phyloP scores from a whole-genome alignment of 2,797 vertebrate genomes.

The Cephalopachus bancanus region DNA sequence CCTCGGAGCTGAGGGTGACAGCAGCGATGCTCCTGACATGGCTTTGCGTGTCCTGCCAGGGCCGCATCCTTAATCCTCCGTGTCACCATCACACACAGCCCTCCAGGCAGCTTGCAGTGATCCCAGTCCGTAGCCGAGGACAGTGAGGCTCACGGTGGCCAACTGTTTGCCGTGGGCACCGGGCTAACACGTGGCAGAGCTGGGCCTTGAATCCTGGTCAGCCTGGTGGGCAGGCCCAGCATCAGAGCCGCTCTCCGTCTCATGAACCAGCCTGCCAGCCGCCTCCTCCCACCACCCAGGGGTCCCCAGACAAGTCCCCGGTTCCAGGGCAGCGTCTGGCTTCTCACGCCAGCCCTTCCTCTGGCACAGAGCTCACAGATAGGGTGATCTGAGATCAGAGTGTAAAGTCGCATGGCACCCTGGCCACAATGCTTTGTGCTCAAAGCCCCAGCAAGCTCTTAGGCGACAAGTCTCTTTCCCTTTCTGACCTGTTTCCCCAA shows the following conservation, averaged over 20 bases:
- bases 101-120: background rate
- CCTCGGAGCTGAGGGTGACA: background rate
- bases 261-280: background rate
- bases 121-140: background rate
- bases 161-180: background rate
- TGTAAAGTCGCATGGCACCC: accelerated
- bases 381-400: background rate
- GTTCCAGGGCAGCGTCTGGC: background rate
- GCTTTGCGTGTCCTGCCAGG: background rate
- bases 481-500: background rate
- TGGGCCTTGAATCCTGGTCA: background rate
- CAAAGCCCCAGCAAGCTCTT: background rate
- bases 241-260: background rate
- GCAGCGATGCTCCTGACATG: background rate
- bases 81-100: background rate
- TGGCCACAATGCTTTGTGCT: background rate
- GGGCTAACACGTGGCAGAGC: no score
- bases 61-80: background rate
- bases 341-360: background rate
- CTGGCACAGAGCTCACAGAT: background rate
- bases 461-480: background rate
- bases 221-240: background rate
- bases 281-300: background rate
- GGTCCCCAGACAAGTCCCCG: background rate
- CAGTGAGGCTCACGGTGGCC: background rate